Conservation (phyloP, 2,113 vertebrate genomes). For the Phrynocephalus versicolor region DNA sequence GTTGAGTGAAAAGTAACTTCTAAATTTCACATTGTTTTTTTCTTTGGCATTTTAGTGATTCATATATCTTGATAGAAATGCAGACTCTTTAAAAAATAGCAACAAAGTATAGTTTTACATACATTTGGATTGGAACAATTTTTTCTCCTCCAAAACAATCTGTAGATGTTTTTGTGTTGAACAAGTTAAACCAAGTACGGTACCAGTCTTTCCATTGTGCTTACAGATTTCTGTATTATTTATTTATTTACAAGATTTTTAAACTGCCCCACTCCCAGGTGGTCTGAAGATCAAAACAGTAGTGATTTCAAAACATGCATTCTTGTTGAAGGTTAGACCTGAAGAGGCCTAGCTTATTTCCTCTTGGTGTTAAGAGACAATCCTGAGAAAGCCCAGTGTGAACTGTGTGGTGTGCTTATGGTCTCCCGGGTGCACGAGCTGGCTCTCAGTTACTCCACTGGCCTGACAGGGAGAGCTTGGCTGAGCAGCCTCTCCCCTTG, state of each 20-base stretch:
- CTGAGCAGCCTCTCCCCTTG: neutral
- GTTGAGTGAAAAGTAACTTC: neutral
- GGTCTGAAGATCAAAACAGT: neutral
- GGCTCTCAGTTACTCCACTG: neutral
- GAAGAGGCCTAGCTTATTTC: neutral
- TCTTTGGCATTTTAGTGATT: neutral
- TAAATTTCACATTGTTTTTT: neutral
- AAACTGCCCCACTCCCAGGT: too few relatives aligned
- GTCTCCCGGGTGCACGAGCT: neutral
- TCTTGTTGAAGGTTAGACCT: too few relatives aligned
- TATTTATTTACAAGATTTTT: too few relatives aligned
- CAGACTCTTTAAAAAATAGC: too few relatives aligned
- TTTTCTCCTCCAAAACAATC: neutral
- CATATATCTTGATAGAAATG: neutral
- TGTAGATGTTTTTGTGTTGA: neutral
- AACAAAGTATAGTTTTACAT: too few relatives aligned
- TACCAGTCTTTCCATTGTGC: neutral
- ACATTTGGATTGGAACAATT: too few relatives aligned
- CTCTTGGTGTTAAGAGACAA: neutral
- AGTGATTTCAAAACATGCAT: neutral
- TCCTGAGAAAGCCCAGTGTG: neutral
- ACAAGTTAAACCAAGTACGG: neutral
- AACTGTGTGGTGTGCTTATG: neutral
- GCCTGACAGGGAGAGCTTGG: neutral
- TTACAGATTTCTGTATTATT: neutral